Evolutionary conservation across 2,797 vertebrate species (phyloP), one percentile per base, ranked within the genome.

Genomic region (Lutjanus campechanus): DNA sequence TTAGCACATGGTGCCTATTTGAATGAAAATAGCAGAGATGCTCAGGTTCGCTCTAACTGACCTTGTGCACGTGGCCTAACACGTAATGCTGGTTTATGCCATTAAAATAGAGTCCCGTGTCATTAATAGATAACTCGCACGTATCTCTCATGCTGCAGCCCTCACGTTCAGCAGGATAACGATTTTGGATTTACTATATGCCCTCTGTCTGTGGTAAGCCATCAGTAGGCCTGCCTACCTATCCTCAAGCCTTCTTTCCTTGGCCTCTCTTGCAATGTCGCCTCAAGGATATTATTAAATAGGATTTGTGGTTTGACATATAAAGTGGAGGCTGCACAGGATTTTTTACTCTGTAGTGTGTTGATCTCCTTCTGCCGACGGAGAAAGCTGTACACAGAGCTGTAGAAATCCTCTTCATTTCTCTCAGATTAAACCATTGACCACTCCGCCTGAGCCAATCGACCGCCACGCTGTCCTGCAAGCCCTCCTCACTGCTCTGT

Each of bases 271-370:
- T 60, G 49, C 90, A 93, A 85, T 89, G 90, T 92, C 71, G 12
- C 85, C 85, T 92, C 85, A 93, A 94, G 90, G 91, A 93, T 91
- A 87, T 93, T 91, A 93, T 94, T 90, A 92, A 93, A 91, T 87
- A 76, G 89, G 93, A 92, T 95, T 93, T 94, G 85, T 81, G 87
- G 78, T 91, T 83, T 92, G 90, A 94, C 91, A 93, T 91, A 91
- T 93, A 86, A 93, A 95, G 84, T 84, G 84, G 82, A 83, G 84
- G 84, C 88, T 84, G 88, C 70, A 75, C 66, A 73, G 72, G 88
- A 90, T 90, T 91, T 88, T 85, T 86, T 73, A 40, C 79, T 73
- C 76, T 82, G 78, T 80, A 76, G 73, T 76, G 73, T 90, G 83
- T 73, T 91, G 91, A 91, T 92, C 86, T 91, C 83, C 71, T 59